Percentiles rank a stretch among this genome's conserved stretches.
phyloP scores from a whole-genome alignment of 2,888 invertebrate species.

The Ormyrus rosae region DNA sequence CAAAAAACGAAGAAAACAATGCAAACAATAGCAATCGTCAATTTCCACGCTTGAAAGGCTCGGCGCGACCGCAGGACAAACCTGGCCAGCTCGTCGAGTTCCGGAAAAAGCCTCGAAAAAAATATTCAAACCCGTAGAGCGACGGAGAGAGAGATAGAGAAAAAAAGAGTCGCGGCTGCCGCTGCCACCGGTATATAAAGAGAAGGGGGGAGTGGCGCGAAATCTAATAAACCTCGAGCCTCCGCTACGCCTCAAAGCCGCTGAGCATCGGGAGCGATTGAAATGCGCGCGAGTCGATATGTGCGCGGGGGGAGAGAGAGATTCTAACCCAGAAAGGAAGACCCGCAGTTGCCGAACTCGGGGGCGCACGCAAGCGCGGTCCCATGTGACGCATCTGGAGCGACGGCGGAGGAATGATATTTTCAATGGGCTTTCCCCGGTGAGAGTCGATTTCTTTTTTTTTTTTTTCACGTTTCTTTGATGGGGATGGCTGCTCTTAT shows the following conservation, averaged over 20 bases:
- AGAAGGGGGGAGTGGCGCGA: not conserved
- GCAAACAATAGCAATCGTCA: not conserved
- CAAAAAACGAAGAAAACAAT: too few species aligned
- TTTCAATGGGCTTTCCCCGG: not conserved
- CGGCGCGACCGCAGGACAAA: not conserved
- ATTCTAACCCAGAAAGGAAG: constrained; percentile 20
- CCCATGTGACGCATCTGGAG: not conserved
- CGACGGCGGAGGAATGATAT: not conserved
- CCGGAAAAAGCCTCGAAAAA: constrained; percentile 36
- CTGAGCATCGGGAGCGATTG: constrained; percentile 12
- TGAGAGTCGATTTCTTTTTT: not conserved
- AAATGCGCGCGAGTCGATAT: not conserved
- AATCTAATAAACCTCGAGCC: constrained; percentile 51
- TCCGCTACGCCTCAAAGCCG: constrained; percentile 23
- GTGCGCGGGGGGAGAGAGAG: not conserved
- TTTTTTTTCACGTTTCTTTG: too few species aligned
- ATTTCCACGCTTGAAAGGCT: constrained; percentile 11
- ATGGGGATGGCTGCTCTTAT: too few species aligned
- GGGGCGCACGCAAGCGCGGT: not conserved
- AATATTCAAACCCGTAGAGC: constrained; percentile 34
- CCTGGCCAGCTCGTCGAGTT: not conserved
- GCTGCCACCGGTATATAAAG: too few species aligned
- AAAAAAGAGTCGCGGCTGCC: too few species aligned
- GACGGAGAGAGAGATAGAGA: not conserved
- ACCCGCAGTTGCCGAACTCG: not conserved